Evolutionary conservation across 1,140 invertebrate genomes (phyloP).

Genomic region (Halictus rubicundus): DNA sequence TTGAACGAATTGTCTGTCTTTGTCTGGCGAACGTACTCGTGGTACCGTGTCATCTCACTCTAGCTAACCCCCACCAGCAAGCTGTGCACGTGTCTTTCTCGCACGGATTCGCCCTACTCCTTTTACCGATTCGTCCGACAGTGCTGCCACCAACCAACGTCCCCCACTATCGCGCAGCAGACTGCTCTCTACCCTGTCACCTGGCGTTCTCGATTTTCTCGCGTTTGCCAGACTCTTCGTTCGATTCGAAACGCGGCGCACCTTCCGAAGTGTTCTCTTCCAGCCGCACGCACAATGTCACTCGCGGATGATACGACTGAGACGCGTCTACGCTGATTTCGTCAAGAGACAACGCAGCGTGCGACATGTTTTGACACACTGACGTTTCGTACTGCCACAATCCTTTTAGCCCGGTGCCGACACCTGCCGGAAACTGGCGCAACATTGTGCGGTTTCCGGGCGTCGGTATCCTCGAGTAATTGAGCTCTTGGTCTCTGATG

Average conservation of each 20-base stretch:
- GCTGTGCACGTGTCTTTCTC: not conserved
- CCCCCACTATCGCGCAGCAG: not conserved
- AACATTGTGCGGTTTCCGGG: too few relatives aligned
- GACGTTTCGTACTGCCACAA: not conserved
- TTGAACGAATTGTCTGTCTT: conserved; percentile 28
- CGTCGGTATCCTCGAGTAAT: too few relatives aligned
- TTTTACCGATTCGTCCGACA: conserved; percentile 1
- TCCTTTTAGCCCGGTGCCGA: not conserved
- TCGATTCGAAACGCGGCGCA: not conserved
- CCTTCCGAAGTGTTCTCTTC: not conserved
- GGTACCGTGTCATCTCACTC: conserved; percentile 25
- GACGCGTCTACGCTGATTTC: not conserved
- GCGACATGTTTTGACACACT: conserved; percentile 51
- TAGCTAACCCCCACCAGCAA: not conserved
- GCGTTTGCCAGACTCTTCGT: not conserved
- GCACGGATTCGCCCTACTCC: not conserved
- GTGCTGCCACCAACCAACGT: conserved; percentile 29
- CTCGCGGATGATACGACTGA: not conserved
- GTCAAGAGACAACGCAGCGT: conserved; percentile 3
- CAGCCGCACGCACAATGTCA: conserved; percentile 20
- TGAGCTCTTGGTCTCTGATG: too few relatives aligned
- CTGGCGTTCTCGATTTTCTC: conserved; percentile 16
- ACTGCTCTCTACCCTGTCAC: conserved; percentile 27
- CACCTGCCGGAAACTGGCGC: conserved; percentile 5
- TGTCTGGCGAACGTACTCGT: conserved; percentile 6